Evolutionary conservation across 1,140 invertebrate species (phyloP).

Genomic region (Acyrthosiphon pisum): DNA sequence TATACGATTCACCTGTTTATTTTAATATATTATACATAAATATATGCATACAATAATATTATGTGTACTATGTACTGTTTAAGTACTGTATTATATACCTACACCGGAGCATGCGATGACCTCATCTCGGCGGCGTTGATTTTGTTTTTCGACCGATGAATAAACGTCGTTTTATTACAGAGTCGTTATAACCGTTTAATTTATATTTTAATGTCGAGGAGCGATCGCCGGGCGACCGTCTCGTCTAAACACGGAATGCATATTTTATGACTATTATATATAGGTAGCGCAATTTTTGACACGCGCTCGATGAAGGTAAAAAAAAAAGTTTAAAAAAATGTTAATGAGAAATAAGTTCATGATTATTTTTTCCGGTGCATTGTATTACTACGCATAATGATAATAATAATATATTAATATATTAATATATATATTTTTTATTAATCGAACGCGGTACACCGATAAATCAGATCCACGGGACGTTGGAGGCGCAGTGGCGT

Average conservation of each 20-base stretch:
- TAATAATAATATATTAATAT: background rate
- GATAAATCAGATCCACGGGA: slow-evolving; percentile 20
- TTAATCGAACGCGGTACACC: background rate
- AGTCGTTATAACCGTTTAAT: background rate
- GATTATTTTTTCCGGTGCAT: background rate
- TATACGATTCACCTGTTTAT: background rate
- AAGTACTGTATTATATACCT: background rate
- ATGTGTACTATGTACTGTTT: background rate
- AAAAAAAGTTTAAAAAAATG: background rate
- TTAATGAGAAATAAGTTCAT: background rate
- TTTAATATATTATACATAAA: background rate
- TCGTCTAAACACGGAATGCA: background rate
- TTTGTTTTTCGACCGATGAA: background rate
- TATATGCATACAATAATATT: background rate
- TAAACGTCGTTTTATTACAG: background rate
- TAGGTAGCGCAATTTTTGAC: background rate
- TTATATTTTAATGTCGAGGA: background rate
- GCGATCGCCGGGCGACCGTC: background rate
- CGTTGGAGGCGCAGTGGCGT: background rate
- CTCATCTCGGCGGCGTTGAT: background rate
- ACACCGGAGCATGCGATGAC: background rate
- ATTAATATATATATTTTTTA: background rate
- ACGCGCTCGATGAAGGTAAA: background rate
- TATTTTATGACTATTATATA: background rate
- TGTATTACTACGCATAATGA: background rate